These are phyloP conservation scores for Neopipo cinnamomea DNA, from an alignment of 2,113 vertebrate genomes.

Conservation along the genomic window DNA sequence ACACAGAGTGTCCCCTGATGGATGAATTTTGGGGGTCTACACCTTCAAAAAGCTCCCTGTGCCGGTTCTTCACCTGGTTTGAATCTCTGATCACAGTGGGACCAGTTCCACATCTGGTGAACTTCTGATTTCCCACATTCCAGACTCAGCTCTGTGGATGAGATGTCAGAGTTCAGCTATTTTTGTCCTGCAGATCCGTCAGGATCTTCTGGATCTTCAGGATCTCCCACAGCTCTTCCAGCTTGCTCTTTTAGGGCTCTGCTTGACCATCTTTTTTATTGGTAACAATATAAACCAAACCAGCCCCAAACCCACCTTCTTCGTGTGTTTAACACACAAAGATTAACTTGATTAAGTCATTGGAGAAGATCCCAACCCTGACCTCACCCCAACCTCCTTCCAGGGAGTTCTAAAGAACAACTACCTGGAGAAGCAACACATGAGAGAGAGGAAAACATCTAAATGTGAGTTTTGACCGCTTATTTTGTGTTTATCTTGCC, in stretches of 20 bases:
- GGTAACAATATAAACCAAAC: not conserved
- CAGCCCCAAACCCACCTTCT: not conserved
- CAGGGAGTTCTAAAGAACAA: not conserved
- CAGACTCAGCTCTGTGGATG: not conserved
- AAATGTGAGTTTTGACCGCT: not conserved
- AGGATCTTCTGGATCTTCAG: not conserved
- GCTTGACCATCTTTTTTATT: not conserved
- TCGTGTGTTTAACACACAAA: not conserved
- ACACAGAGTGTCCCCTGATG: not conserved
- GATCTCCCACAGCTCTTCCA: not conserved
- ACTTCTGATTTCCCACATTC: accelerated
- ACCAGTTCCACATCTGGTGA: not conserved
- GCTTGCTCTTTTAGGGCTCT: not conserved
- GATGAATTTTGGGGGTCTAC: not conserved
- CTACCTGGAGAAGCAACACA: not conserved
- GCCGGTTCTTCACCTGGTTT: not conserved
- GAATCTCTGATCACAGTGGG: not conserved
- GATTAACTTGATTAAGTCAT: too few species aligned
- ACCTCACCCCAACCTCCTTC: not conserved
- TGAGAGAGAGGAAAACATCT: not conserved
- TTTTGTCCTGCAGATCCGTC: not conserved
- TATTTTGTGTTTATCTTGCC: not conserved
- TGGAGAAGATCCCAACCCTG: not conserved
- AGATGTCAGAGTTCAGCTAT: not conserved
- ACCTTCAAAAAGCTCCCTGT: not conserved